A percentile compares a stretch with the other conserved stretches of the same genome.
Evolutionary conservation across 2,888 invertebrate species (phyloP).

Genomic region (Eilema caniola): DNA sequence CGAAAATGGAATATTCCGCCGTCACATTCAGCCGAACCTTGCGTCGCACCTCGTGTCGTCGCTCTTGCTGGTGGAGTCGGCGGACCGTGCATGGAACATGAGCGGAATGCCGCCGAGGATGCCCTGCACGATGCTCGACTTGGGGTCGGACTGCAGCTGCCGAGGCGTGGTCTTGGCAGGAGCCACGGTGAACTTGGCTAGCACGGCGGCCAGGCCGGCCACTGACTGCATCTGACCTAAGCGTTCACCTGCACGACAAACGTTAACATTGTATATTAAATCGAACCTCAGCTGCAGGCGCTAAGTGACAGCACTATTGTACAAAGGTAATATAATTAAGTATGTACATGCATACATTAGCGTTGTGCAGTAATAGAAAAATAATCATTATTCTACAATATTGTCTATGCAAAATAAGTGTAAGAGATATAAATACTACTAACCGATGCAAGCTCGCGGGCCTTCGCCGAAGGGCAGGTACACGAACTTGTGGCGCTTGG

Average conservation of each 20-base stretch:
- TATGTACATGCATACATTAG: too few species aligned
- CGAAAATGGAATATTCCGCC: not conserved
- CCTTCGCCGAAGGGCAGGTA: conserved; percentile 71
- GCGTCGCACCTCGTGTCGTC: conserved; percentile 14
- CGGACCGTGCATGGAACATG: conserved; percentile 39
- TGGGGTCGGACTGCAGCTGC: conserved; percentile 57
- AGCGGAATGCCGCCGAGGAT: conserved; percentile 66
- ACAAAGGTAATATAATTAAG: too few species aligned
- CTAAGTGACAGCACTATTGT: too few species aligned
- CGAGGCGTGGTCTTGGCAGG: conserved; percentile 62
- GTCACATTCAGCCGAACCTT: not conserved
- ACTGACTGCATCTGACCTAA: conserved; percentile 76
- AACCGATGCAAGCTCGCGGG: conserved; percentile 71
- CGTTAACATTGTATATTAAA: not conserved
- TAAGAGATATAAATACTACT: conserved; percentile 32
- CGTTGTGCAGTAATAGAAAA: too few species aligned
- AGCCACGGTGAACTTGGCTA: conserved; percentile 63
- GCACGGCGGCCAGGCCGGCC: conserved; percentile 72
- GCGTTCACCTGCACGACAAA: conserved; percentile 61
- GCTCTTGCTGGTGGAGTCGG: not conserved
- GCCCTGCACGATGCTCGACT: conserved; percentile 65
- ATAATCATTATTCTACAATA: not conserved
- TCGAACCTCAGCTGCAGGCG: not conserved
- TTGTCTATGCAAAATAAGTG: not conserved
- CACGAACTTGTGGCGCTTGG: conserved; percentile 56